Percentiles rank a stretch among this genome's conserved stretches.
phyloP scores from a whole-genome alignment of 2,888 invertebrate species.

The Lithodes maja region DNA sequence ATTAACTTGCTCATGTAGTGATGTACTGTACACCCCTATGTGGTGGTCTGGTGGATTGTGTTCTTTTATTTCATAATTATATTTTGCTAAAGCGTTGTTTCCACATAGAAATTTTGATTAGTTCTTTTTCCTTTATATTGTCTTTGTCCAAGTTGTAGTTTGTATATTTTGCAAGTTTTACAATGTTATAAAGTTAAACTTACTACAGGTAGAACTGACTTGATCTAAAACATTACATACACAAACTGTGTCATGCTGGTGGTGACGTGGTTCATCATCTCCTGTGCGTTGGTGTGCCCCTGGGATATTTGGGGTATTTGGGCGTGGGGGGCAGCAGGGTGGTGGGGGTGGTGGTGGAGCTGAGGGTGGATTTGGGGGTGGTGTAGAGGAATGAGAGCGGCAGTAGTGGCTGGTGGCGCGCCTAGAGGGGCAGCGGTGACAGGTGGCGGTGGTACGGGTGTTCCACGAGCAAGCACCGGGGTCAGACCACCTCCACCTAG shows the following conservation, averaged over 20 bases:
- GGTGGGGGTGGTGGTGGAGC: background rate
- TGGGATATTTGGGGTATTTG: too few species aligned
- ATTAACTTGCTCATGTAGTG: too few species aligned
- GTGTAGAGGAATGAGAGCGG: background rate
- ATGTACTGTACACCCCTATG: too few species aligned
- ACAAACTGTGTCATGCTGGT: constrained; percentile 29
- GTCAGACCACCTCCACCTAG: background rate
- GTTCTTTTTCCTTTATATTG: too few species aligned
- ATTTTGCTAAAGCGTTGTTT: too few species aligned
- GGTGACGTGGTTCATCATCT: constrained; percentile 19
- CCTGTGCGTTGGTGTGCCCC: background rate
- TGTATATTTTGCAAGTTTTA: too few species aligned
- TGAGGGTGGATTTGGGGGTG: background rate
- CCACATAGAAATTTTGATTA: too few species aligned
- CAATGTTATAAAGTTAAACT: too few species aligned
- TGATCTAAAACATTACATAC: background rate
- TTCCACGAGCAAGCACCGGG: background rate
- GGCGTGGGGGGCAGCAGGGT: background rate
- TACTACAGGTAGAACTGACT: too few species aligned
- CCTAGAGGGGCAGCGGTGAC: background rate
- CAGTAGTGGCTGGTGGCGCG: background rate
- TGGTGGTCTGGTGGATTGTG: too few species aligned
- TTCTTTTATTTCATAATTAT: too few species aligned
- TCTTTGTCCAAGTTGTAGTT: too few species aligned
- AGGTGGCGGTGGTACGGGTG: background rate